Conservation (phyloP, 2,113 vertebrate species). For the Parotia lawesii region DNA sequence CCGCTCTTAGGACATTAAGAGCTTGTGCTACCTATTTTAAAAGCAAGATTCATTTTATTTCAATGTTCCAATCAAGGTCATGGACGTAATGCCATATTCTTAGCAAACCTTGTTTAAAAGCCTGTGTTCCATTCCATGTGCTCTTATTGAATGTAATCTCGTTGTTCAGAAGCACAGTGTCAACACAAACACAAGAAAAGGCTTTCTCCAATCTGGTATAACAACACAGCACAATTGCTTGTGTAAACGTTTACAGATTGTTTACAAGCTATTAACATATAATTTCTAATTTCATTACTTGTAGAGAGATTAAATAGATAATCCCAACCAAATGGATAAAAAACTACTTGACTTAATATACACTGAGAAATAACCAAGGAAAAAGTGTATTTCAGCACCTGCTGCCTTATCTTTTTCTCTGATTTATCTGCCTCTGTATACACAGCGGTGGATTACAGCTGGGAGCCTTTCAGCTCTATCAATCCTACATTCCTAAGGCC, state of each 20-base stretch:
- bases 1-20: neutral
- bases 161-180: neutral
- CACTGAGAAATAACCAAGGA: neutral
- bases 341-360: neutral
- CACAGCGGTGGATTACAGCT: neutral
- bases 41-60: conserved; percentile 8
- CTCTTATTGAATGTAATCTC: neutral
- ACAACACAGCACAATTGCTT: neutral
- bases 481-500: neutral
- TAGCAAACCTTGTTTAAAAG: neutral
- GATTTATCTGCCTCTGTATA: neutral
- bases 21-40: neutral
- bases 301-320: neutral
- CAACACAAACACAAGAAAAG: neutral
- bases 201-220: neutral
- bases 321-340: neutral
- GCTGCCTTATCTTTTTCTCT: neutral
- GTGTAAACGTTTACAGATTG: neutral
- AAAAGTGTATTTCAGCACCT: neutral
- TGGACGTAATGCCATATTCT: neutral
- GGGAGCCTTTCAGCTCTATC: neutral
- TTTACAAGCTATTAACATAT: neutral
- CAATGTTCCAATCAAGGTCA: neutral
- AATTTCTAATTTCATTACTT: neutral
- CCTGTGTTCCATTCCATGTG: neutral